Conservation (phyloP, 2,888 invertebrate genomes). For the Pachycephus smyrnensis region DNA sequence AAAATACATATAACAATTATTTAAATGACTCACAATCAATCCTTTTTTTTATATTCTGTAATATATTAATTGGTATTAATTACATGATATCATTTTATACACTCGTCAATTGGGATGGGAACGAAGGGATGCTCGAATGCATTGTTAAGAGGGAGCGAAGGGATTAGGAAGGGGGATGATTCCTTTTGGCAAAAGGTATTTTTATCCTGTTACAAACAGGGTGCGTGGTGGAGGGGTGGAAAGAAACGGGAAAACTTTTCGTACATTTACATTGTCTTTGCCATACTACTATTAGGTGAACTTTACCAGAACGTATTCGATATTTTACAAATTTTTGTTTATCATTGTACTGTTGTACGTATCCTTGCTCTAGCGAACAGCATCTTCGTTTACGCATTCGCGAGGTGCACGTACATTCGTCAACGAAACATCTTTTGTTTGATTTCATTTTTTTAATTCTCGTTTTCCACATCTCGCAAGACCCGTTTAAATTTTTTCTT, state of each 20-base stretch:
- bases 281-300: constrained; percentile 51
- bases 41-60: constrained; percentile 45
- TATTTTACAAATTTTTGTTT: constrained; percentile 54
- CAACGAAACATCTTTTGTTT: not conserved
- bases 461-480: not conserved
- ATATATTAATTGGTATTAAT: constrained; percentile 56
- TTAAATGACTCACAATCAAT: constrained; percentile 65
- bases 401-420: not conserved
- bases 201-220: not conserved
- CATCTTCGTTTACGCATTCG: not conserved
- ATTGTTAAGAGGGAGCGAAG: constrained; percentile 22
- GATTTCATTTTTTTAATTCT: constrained; percentile 17
- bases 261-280: constrained; percentile 56
- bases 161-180: constrained; percentile 14
- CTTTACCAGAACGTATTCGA: constrained; percentile 51
- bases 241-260: constrained; percentile 37
- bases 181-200: not conserved
- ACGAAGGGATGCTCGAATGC: constrained; percentile 16
- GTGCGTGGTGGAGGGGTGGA: not conserved
- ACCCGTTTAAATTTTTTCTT: constrained; percentile 4
- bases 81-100: constrained; percentile 61
- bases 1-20: constrained; percentile 66
- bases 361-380: constrained; percentile 46
- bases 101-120: constrained; percentile 27
- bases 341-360: constrained; percentile 56